Evolutionary conservation across 1,140 invertebrate genomes (phyloP).

Genomic region (Psilanteris sp.): DNA sequence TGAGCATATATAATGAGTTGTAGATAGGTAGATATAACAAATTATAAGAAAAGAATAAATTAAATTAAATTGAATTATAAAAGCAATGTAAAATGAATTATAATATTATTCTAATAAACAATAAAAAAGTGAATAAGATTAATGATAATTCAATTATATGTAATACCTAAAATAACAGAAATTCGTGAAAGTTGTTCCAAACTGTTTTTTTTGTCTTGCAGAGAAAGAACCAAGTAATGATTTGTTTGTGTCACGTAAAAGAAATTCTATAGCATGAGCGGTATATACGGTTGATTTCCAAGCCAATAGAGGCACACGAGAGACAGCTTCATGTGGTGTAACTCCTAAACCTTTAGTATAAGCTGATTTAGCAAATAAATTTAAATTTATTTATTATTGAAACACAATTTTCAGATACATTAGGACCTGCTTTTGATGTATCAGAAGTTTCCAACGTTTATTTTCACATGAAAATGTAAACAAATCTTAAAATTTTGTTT

Average conservation of each 20-base stretch:
- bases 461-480: too few species aligned
- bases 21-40: too few species aligned
- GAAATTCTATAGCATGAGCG: slow-evolving; percentile 89
- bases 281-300: slow-evolving; percentile 95
- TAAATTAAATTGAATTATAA: too few species aligned
- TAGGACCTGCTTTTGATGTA: slow-evolving; percentile 68
- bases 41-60: too few species aligned
- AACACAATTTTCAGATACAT: slow-evolving; percentile 81
- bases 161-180: slow-evolving; percentile 80
- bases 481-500: too few species aligned
- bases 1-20: too few species aligned
- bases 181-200: slow-evolving; percentile 84
- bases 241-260: slow-evolving; percentile 87
- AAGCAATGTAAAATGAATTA: too few species aligned
- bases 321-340: slow-evolving; percentile 82
- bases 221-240: slow-evolving; percentile 91
- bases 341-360: slow-evolving; percentile 83
- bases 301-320: slow-evolving; percentile 83
- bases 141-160: too few species aligned
- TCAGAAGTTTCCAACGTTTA: too few species aligned
- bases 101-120: too few species aligned
- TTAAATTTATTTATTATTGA: slow-evolving; percentile 86
- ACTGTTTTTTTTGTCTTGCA: slow-evolving; percentile 89
- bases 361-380: slow-evolving; percentile 82
- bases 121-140: too few species aligned